A percentile compares a stretch with the other conserved stretches of the same genome.
Conservation (phyloP, 2,113 vertebrate genomes). For the Brienomyrus longianalis region DNA sequence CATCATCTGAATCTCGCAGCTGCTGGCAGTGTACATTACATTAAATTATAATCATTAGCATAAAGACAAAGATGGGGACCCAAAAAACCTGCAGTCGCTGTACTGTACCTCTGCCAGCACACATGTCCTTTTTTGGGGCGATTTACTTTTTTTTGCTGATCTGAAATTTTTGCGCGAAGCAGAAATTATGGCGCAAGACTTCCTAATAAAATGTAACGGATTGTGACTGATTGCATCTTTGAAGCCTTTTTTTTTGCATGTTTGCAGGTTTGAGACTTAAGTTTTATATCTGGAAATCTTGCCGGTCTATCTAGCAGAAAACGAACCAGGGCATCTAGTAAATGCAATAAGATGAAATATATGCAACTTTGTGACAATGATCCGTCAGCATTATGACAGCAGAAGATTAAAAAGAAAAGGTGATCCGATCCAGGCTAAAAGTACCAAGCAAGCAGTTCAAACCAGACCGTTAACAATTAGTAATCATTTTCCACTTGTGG, state of each 20-base stretch:
- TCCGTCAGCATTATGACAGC: background rate
- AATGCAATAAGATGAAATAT: background rate
- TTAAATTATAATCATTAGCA: background rate
- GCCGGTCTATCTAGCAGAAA: background rate
- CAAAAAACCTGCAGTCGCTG: background rate
- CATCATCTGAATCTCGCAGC: background rate
- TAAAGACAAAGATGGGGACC: background rate
- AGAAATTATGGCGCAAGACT: background rate
- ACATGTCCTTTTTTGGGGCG: background rate
- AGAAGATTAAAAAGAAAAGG: background rate
- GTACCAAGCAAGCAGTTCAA: background rate
- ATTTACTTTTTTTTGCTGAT: background rate
- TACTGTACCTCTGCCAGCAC: background rate
- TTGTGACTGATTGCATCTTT: background rate
- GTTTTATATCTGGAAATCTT: background rate
- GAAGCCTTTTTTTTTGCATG: background rate
- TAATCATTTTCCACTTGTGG: conserved; percentile 3
- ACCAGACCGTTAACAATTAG: background rate
- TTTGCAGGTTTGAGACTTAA: background rate
- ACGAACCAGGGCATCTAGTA: background rate
- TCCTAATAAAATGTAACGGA: background rate
- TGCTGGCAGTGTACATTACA: background rate
- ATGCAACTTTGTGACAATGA: background rate
- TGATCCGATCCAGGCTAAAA: background rate
- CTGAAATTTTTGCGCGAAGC: background rate